Evolutionary conservation across 2,888 invertebrate genomes (phyloP), one percentile per base, ranked within the genome.

Genomic region (Monoplex corrugatus): DNA sequence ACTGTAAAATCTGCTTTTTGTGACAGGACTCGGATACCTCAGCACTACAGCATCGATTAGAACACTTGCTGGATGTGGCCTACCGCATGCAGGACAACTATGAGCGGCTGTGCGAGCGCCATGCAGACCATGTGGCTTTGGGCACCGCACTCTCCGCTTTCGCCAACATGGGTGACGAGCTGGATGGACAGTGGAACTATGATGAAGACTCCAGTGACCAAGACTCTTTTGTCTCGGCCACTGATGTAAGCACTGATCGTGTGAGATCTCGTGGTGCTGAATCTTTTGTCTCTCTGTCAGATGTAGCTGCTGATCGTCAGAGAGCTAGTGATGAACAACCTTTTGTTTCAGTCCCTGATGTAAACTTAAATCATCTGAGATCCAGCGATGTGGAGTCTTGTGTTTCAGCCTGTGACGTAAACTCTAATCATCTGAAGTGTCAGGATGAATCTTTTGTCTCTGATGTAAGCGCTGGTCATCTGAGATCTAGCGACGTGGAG

Each of bases 201-300:
- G 95, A 94, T 87, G 94, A 94, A 5, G 95, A 95, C 0, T 92
- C 93, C 5, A 95, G 95, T 89, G 96, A 96, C 88, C 93, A 94
- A 82, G 99, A 99, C 96, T 99, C 99, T 91, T 99, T 99, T 96
- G 98, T 98, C 86, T 99, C 99, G 1, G 99, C 99, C 0, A 98
- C 98, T 95, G 99, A 99, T 96, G 96, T 96, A 92, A 94, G 94
- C 92, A n/a, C 84, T 40, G 35, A 45, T 57, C 32, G 35, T 16
- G 85, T 83, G 3, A 28, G 2, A 16, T 5, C 13, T 83, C 43
- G 16, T 68, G 50, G n/a, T n/a, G n/a, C n/a, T n/a, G n/a, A n/a
- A n/a, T n/a, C n/a, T n/a, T n/a, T 78, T 19, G n/a, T 78, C 13
- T 78, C n/a, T 78, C n/a, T 78, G 10, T 32, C n/a, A 78, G 10